Conservation (phyloP, 2,888 invertebrate species). For the Hartigia nigra region DNA sequence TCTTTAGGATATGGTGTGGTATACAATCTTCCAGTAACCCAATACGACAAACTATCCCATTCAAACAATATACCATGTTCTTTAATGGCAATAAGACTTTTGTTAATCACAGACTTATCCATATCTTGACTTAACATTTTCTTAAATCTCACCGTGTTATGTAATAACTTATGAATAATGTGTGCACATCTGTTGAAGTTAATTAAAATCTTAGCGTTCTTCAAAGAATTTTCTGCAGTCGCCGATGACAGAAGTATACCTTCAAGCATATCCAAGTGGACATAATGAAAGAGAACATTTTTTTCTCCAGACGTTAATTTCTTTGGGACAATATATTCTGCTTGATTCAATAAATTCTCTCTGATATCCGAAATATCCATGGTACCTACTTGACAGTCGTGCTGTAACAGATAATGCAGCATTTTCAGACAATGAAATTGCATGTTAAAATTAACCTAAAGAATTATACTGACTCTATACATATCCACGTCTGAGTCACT, state of each 20-base stretch:
- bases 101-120: conserved; percentile 72
- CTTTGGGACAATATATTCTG: conserved; percentile 72
- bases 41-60: conserved; percentile 75
- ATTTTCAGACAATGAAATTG: not conserved
- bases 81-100: conserved; percentile 81
- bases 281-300: conserved; percentile 81
- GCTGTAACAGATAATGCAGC: conserved; percentile 66
- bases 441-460: conserved; percentile 2
- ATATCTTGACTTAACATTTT: conserved; percentile 69
- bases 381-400: conserved; percentile 74
- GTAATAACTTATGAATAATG: conserved; percentile 78
- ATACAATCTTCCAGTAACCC: conserved; percentile 86
- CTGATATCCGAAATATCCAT: conserved; percentile 78
- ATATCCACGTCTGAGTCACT: conserved; percentile 83
- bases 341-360: conserved; percentile 78
- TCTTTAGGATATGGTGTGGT: conserved; percentile 82
- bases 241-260: conserved; percentile 75
- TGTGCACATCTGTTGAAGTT: conserved; percentile 80
- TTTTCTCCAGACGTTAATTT: conserved; percentile 77
- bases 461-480: conserved; percentile 67
- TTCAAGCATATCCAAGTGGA: conserved; percentile 78
- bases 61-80: conserved; percentile 87
- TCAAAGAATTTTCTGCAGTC: conserved; percentile 61
- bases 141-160: conserved; percentile 76
- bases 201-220: conserved; percentile 72